Evolutionary conservation across 1,140 invertebrate genomes (phyloP), one percentile per base, ranked within the genome.

Genomic region (Triops longicaudatus): DNA sequence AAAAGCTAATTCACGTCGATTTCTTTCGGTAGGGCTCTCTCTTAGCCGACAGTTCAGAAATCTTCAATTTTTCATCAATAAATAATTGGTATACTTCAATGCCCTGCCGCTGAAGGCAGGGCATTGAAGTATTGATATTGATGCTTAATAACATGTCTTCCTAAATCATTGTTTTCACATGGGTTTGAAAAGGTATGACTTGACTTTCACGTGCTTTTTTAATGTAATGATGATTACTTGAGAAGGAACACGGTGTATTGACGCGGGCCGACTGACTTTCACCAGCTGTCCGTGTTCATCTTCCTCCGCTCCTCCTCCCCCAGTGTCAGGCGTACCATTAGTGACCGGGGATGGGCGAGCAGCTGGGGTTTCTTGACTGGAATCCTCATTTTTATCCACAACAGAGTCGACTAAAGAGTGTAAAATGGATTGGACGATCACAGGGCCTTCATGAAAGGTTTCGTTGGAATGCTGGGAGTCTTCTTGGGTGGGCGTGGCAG

Each of bases 171-270:
- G 31, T 7, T 37, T 37, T 4, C 31, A 37, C 7, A 37, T 37
- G 7, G 2, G 7, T 37, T 37, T 37, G 31, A 7, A 37, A 7
- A 37, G 31, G 31, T 37, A 37, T 37, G 31, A 37, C 31, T 37
- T 37, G 7, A 2, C 2, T 37, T 37, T 4, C 31, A 37, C 31
- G 31, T 37, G 31, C 31, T 7, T 37, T 37, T 37, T 37, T 37
- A 4, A 37, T 7, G 31, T 37, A 2, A 37, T 37, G 2, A 7
- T 37, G 2, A 37, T 37, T 81, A 84, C 83, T 80, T 85, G 84
- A 42, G 84, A 86, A 76, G 85, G 85, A 74, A 85, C 82, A 79
- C 85, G 41, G 14, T 31, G 26, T 71, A 77, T 14, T 11, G 44
- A 63, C 14, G 50, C 50, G 6, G 50, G n/a, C 17, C 50, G 50